Conservation (phyloP, 1,140 invertebrate genomes). For the Asobara japonica region DNA sequence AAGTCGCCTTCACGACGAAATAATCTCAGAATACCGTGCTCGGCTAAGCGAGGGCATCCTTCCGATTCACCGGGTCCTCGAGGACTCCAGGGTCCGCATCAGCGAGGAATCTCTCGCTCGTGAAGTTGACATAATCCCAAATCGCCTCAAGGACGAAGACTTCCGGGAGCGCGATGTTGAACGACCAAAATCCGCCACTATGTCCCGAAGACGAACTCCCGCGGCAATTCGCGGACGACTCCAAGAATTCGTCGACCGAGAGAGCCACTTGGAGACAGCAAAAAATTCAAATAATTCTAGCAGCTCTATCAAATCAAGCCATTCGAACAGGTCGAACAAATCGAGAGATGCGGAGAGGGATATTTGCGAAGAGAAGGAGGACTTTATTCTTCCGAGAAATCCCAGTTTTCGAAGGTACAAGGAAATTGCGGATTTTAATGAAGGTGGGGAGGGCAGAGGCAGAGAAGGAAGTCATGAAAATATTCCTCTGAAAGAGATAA, state of each 20-base stretch:
- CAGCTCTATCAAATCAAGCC: no score
- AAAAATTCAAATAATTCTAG: no score
- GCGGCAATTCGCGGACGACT: conserved; percentile 32
- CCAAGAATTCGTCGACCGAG: conserved; percentile 29
- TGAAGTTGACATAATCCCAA: conserved; percentile 46
- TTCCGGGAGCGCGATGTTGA: conserved; percentile 37
- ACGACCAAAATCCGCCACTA: conserved; percentile 25
- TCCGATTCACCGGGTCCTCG: conserved; percentile 58
- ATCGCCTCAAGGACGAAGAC: conserved; percentile 40
- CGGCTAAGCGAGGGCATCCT: conserved; percentile 55
- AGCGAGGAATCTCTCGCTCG: conserved; percentile 57
- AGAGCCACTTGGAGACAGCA: conserved; percentile 20
- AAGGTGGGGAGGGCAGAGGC: conserved; percentile 34
- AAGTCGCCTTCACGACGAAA: conserved; percentile 51
- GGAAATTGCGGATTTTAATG: conserved; percentile 47
- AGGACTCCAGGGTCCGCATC: conserved; percentile 56
- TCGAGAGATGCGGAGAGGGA: conserved; percentile 36
- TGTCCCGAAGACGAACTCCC: conserved; percentile 24
- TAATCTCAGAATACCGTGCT: conserved; percentile 55
- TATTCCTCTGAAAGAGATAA: conserved; percentile 55
- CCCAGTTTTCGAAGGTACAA: conserved; percentile 45
- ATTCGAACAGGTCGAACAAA: no score
- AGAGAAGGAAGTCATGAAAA: conserved; percentile 27
- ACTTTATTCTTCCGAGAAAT: conserved; percentile 34
- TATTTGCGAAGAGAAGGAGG: conserved; percentile 39